Evolutionary conservation across 2,113 vertebrate genomes (phyloP).

Genomic region (Probosciger aterrimus): DNA sequence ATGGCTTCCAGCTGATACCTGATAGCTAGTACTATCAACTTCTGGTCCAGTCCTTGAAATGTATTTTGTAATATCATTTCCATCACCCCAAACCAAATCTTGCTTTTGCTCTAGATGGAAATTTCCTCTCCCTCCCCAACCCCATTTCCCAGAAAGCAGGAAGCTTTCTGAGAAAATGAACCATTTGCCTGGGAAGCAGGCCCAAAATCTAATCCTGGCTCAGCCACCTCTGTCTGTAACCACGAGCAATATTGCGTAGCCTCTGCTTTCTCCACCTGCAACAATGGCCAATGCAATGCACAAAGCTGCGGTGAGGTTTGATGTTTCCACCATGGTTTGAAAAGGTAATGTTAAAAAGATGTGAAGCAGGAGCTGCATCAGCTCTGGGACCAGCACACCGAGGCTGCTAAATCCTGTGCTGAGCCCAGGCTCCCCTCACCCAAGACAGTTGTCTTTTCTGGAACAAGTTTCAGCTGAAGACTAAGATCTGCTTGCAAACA

Average conservation of each 20-base stretch:
- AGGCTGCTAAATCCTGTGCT: conserved; percentile 39
- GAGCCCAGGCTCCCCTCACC: conserved; percentile 30
- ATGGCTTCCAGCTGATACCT: not conserved
- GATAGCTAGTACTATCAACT: not conserved
- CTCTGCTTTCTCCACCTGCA: not conserved
- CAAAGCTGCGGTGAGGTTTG: not conserved
- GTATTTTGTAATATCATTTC: not conserved
- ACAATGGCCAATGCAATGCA: not conserved
- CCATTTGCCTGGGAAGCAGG: not conserved
- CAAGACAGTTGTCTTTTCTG: conserved; percentile 58
- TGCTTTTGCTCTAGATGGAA: not conserved
- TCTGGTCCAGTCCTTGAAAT: not conserved
- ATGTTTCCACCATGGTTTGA: not conserved
- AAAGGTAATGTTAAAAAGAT: conserved; percentile 11
- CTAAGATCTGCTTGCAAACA: conserved; percentile 57
- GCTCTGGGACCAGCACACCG: conserved; percentile 6
- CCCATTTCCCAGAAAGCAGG: not conserved
- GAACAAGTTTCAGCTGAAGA: conserved; percentile 57
- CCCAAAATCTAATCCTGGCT: not conserved
- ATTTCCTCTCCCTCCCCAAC: not conserved
- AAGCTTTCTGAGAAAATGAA: not conserved
- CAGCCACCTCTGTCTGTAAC: not conserved
- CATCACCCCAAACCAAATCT: not conserved
- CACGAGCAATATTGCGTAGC: not conserved
- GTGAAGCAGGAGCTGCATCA: not conserved